Conservation (phyloP, 2,888 invertebrate genomes). For the Dynastes hyllus region DNA sequence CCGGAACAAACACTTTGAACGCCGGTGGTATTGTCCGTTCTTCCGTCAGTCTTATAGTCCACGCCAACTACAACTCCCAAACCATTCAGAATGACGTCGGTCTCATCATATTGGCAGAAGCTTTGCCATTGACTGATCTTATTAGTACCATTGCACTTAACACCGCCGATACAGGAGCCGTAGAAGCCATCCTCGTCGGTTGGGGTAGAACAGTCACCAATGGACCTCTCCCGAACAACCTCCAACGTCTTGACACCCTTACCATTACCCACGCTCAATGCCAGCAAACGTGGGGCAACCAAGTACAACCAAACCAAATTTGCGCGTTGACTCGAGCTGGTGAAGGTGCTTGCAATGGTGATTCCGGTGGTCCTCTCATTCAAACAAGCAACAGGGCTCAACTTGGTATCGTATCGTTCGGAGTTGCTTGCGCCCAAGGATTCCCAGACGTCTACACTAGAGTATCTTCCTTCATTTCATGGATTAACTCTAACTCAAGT, state of each 20-base stretch:
- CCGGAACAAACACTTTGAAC: slow-evolving; percentile 72
- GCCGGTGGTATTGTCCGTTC: slow-evolving; percentile 70
- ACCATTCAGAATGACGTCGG: slow-evolving; percentile 58
- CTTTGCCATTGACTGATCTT: slow-evolving; percentile 51
- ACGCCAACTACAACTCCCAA: slow-evolving; percentile 68
- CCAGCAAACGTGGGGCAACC: slow-evolving; percentile 64
- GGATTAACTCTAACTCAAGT: slow-evolving; percentile 65
- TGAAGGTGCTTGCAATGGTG: slow-evolving; percentile 76
- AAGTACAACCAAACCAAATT: slow-evolving; percentile 58
- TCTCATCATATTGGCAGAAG: slow-evolving; percentile 52
- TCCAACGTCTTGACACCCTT: slow-evolving; percentile 74
- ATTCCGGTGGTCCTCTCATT: slow-evolving; percentile 74
- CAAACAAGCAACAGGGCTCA: slow-evolving; percentile 63
- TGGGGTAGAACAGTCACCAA: slow-evolving; percentile 70
- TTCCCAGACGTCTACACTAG: slow-evolving; percentile 74
- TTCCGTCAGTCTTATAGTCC: slow-evolving; percentile 69
- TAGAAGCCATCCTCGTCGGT: slow-evolving; percentile 50
- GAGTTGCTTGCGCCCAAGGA: slow-evolving; percentile 72
- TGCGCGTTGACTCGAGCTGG: slow-evolving; percentile 76
- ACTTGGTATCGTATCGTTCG: slow-evolving; percentile 75
- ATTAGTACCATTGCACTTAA: slow-evolving; percentile 52
- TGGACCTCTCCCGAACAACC: slow-evolving; percentile 72
- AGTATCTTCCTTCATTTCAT: slow-evolving; percentile 70
- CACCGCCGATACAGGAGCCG: slow-evolving; percentile 43
- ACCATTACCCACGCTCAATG: slow-evolving; percentile 73